Percentiles rank a stretch among this genome's conserved stretches.
Conservation (phyloP, 2,113 vertebrate species). For the Polypterus bichir region DNA sequence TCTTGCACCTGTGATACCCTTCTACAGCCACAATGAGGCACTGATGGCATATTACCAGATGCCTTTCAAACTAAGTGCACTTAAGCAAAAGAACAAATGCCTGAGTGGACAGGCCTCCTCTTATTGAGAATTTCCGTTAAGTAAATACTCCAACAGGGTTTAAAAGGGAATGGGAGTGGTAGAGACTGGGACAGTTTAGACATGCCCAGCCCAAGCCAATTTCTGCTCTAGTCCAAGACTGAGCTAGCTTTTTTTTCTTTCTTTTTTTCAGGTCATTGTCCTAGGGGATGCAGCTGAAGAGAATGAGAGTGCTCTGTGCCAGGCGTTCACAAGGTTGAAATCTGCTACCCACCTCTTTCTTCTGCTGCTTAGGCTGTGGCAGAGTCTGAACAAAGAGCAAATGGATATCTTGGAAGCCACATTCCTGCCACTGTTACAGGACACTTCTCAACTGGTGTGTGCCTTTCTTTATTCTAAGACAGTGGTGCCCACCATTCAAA, state of each 20-base stretch:
- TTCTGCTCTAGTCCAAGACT: too few relatives aligned
- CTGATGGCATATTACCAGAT: too few relatives aligned
- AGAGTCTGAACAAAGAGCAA: constrained; percentile 70
- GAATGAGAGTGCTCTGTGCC: constrained; percentile 58
- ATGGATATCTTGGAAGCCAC: constrained; percentile 71
- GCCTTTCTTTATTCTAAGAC: constrained; percentile 16
- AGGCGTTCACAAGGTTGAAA: constrained; percentile 62
- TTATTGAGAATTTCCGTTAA: too few relatives aligned
- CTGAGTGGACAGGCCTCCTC: too few relatives aligned
- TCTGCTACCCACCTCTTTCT: constrained; percentile 77
- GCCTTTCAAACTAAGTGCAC: too few relatives aligned
- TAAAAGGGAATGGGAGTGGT: too few relatives aligned
- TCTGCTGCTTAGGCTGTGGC: constrained; percentile 73
- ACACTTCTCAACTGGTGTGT: constrained; percentile 72
- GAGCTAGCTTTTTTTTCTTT: neutral
- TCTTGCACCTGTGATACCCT: too few relatives aligned
- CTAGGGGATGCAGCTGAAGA: constrained; percentile 79
- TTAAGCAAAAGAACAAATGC: too few relatives aligned
- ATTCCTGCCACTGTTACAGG: constrained; percentile 69
- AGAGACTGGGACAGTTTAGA: too few relatives aligned
- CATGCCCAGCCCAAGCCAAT: too few relatives aligned
- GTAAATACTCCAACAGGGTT: too few relatives aligned
- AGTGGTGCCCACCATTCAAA: neutral
- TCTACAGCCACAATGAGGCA: too few relatives aligned
- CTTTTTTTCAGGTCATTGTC: constrained; percentile 62